Conservation (phyloP, 2,113 vertebrate species). For the Myotis lucifugus region DNA sequence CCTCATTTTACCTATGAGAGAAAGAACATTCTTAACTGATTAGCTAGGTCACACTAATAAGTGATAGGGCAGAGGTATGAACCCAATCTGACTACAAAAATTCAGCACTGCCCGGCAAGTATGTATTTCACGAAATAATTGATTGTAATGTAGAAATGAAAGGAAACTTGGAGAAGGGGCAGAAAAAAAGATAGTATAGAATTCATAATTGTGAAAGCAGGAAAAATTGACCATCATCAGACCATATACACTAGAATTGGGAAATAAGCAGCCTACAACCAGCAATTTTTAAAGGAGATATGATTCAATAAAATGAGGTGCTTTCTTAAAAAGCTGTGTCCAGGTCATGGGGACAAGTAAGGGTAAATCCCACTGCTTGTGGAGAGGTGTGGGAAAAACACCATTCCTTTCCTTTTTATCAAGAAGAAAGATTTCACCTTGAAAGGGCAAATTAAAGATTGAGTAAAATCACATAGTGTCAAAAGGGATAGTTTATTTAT, state of each 20-base stretch:
- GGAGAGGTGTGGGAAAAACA: not conserved
- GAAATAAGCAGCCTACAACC: not conserved
- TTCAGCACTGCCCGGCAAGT: not conserved
- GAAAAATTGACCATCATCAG: not conserved
- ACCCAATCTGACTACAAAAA: not conserved
- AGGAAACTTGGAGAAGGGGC: not conserved
- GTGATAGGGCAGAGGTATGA: not conserved
- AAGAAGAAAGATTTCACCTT: not conserved
- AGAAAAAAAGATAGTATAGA: not conserved
- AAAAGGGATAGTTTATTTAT: not conserved
- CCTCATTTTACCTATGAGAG: not conserved
- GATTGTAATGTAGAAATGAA: not conserved
- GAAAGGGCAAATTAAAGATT: not conserved
- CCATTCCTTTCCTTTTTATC: not conserved
- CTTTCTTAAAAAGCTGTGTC: not conserved
- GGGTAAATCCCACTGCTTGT: not conserved
- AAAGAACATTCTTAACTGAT: not conserved
- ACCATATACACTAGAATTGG: not conserved
- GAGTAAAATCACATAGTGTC: not conserved
- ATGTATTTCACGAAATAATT: not conserved
- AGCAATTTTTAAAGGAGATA: not conserved
- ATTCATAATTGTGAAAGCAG: not conserved
- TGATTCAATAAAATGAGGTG: not conserved
- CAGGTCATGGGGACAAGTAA: not conserved
- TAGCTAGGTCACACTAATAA: not conserved